These are phyloP conservation scores for Gymnorhina tibicen DNA, from an alignment of 2,113 vertebrate species.

Conservation along the genomic window DNA sequence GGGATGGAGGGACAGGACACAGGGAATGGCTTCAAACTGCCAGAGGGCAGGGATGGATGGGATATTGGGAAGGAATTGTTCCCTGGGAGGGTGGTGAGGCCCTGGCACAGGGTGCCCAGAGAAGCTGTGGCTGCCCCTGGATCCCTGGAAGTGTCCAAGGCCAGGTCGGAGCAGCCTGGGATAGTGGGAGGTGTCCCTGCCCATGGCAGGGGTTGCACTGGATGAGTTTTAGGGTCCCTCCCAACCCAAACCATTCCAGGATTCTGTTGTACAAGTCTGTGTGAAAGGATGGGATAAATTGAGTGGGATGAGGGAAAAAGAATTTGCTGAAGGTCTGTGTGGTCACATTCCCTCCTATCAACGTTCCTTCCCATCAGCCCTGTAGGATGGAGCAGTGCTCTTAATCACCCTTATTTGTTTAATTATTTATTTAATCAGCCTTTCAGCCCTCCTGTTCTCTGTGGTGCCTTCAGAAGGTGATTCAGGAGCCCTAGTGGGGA, in stretches of 20 bases:
- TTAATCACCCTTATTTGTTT: background rate
- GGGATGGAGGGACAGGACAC: background rate
- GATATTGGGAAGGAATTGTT: background rate
- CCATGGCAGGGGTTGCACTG: background rate
- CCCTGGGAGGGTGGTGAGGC: accelerated
- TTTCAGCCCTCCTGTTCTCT: background rate
- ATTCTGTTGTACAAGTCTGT: background rate
- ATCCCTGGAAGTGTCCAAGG: background rate
- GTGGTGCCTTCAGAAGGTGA: background rate
- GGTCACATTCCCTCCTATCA: background rate
- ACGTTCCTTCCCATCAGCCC: background rate
- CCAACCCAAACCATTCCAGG: background rate
- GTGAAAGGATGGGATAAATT: background rate
- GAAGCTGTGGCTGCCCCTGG: background rate
- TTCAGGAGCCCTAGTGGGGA: background rate
- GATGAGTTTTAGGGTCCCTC: background rate
- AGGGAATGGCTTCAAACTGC: background rate
- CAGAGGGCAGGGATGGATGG: background rate
- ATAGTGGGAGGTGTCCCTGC: background rate
- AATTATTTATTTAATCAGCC: background rate
- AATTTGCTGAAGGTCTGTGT: background rate
- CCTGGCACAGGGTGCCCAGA: background rate
- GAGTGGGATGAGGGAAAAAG: background rate
- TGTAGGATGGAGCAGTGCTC: background rate
- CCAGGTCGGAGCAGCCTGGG: background rate